phyloP scores from a whole-genome alignment of 2,113 vertebrate genomes.

The Campylomormyrus numenius region DNA sequence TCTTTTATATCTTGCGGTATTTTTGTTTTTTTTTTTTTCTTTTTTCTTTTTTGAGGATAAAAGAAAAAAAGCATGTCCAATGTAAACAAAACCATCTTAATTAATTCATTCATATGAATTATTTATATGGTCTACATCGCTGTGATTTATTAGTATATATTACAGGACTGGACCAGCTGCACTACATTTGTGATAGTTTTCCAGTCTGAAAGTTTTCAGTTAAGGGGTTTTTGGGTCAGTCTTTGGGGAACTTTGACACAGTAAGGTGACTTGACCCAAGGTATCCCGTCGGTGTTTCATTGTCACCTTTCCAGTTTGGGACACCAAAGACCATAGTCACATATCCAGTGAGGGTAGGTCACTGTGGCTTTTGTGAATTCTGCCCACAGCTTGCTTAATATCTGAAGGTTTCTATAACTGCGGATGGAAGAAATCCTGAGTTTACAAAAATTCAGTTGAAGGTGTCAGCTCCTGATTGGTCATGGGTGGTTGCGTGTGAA shows the following conservation, averaged over 20 bases:
- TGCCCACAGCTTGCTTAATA: background rate
- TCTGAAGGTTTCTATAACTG: background rate
- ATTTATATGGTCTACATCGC: background rate
- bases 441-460: background rate
- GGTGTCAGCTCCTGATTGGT: background rate
- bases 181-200: background rate
- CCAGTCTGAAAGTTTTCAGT: background rate
- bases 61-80: background rate
- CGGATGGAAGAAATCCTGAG: background rate
- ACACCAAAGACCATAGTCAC: background rate
- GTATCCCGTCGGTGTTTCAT: background rate
- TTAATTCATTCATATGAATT: background rate
- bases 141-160: slow-evolving; percentile 1
- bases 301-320: background rate
- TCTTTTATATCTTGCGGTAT: background rate
- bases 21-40: background rate
- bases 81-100: slow-evolving; percentile 1
- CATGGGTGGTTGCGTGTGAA: background rate
- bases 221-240: background rate
- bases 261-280: background rate
- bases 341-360: background rate
- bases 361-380: background rate
- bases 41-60: background rate
- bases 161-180: background rate
- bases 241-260: background rate